Conservation (phyloP, 30 jellyfish, hydroid and myxozoan species). For the Clytia hemisphaerica region DNA sequence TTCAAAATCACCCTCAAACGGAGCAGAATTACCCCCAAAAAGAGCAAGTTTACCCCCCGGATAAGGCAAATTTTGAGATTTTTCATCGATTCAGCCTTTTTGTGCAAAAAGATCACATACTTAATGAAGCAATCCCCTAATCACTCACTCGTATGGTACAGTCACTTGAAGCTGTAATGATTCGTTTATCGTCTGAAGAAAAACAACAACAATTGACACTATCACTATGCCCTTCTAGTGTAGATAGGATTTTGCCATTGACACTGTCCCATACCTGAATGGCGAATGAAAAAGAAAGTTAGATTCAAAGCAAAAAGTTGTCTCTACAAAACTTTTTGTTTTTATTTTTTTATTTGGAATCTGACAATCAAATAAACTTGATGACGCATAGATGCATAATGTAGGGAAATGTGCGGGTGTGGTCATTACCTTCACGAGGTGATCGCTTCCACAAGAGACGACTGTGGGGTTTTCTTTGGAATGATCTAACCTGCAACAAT, state of each 20-base stretch:
- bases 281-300: no score
- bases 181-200: constrained; percentile 52
- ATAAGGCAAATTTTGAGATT: no score
- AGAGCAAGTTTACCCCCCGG: no score
- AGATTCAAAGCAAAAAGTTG: no score
- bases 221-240: constrained; percentile 66
- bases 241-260: constrained; percentile 38
- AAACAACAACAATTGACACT: constrained; percentile 64
- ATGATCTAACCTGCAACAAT: constrained; percentile 49
- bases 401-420: background rate
- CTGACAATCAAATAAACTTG: no score
- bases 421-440: constrained; percentile 39
- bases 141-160: constrained; percentile 47
- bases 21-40: no score
- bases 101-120: no score
- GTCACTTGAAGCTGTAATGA: constrained; percentile 73
- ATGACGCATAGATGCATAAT: background rate
- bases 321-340: no score
- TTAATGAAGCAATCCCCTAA: no score
- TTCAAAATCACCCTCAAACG: no score
- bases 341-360: no score
- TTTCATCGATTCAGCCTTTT: no score
- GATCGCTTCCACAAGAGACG: constrained; percentile 73
- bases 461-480: constrained; percentile 25
- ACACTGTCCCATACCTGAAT: constrained; percentile 69